Conservation (phyloP, 1,140 invertebrate species). For the Druon quercuslanigerum region DNA sequence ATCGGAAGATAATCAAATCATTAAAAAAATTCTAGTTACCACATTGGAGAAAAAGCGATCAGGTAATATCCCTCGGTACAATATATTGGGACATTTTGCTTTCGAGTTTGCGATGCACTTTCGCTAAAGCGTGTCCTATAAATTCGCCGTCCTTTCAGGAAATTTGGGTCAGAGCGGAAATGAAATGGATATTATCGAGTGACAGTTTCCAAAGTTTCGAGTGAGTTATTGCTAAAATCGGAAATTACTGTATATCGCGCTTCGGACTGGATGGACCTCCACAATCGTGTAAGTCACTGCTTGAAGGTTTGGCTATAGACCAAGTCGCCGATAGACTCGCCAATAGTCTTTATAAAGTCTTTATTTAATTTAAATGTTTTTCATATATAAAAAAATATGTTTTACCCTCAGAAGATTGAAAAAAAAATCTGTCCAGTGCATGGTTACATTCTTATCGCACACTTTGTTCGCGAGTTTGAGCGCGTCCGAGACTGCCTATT, state of each 20-base stretch:
- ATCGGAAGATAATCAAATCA: too few relatives aligned
- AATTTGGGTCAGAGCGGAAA: conserved; percentile 45
- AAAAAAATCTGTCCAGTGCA: too few relatives aligned
- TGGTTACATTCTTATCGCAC: too few relatives aligned
- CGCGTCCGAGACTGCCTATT: too few relatives aligned
- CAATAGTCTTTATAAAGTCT: not conserved
- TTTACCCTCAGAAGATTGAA: too few relatives aligned
- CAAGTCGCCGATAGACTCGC: not conserved
- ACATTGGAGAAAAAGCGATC: too few relatives aligned
- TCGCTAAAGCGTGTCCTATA: conserved; percentile 39
- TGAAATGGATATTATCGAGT: conserved; percentile 46
- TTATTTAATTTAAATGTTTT: too few relatives aligned
- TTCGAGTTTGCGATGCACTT: not conserved
- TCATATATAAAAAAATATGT: too few relatives aligned
- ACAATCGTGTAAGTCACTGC: not conserved
- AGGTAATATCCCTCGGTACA: not conserved
- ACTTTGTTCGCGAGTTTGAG: too few relatives aligned
- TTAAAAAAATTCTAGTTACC: too few relatives aligned
- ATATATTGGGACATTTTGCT: conserved; percentile 2
- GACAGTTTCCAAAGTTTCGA: conserved; percentile 41
- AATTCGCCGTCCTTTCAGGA: conserved; percentile 38
- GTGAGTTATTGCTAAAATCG: conserved; percentile 43
- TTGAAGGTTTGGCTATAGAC: not conserved
- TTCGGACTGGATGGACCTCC: not conserved
- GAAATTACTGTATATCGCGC: conserved; percentile 42